Base-by-base conservation (phyloP, 2,888 invertebrate species). In the Nomada lathburiana region DNA sequence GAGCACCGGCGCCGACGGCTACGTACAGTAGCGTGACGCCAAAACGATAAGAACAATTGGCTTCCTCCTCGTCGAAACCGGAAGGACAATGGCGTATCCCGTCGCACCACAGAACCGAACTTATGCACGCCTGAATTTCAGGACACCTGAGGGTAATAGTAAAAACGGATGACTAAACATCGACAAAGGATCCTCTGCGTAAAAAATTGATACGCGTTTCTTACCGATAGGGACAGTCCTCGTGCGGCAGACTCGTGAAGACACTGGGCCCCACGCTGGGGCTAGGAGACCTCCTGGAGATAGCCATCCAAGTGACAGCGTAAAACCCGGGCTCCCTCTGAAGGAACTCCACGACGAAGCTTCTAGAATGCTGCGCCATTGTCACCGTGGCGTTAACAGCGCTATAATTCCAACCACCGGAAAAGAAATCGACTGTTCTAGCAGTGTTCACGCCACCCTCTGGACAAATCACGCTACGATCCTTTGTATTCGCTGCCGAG, bases 101-200 rank as follows among this genome's bases (percentile, higher is more conserved):
- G 92, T 97, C 97, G 93, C 97, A 97, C 97, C 97, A 97, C 5
- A 97, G 93, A 1, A 96, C 95, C 1, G 96, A 95, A 83, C 96
- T 97, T 89, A 97, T 97, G 92, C 97, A 97, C 0, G 97, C 97
- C 83, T 97, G 97, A 70, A 97, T 94, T 92, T 97, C 97, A 0
- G 97, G 97, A 90, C 97, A 97, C 91, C 97, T 97, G 94, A 0
- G 20, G 13, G 20, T n/a, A 13, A 57, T 2, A 13, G 13, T 36
- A 36, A 7, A 36, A 36, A 36, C 7, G 36, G 7, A 36, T 36
- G 36, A 36, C 36, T 36, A 36, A 7, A 36, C 36, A 1, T 36
- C 36, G 7, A 7, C 7, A 7, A 50, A 10, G 13, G 50, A 50
- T 50, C 18, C 16, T 50, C 5, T 0, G 50, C 50, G 13, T 10